Evolutionary conservation across 1,140 invertebrate species (phyloP), one percentile per base, ranked within the genome.

Genomic region (Ylistrum balloti): DNA sequence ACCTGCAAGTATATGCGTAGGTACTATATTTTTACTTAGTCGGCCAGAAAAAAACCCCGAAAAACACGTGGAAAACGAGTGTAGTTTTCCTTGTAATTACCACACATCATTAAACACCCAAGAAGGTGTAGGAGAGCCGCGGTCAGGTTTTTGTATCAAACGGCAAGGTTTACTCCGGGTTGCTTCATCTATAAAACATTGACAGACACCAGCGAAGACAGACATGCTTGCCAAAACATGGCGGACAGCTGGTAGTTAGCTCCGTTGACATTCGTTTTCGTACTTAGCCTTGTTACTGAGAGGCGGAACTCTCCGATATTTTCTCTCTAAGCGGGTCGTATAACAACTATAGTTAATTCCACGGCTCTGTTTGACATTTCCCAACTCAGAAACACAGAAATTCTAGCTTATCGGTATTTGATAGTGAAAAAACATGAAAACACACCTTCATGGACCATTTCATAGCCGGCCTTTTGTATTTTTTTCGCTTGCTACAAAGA

Each of bases 171-270:
- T 74, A 74, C 56, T 74, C 11, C 56, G 56, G 56, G 22, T 74
- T 74, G 11, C 56, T 74, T 28, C 56, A 74, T 74, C n/a, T 11
- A 28, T 74, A 74, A 74, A 74, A 74, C 56, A 74, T 5, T 11
- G 56, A 74, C 56, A 74, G 13, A 74, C 56, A 1, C 56, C 22
- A n/a, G 56, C 56, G 56, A 74, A 74, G 56, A 74, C 56, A 74
- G 56, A 74, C 56, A 74, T 28, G 56, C 56, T 74, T 74, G 56
- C 56, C 56, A 74, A 74, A 74, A 74, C 56, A 74, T 74, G 56
- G 56, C 56, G 22, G 56, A 74, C 56, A 74, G 15, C 56, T 74
- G 56, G 15, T 74, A 74, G 15, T 74, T 74, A 28, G 22, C n/a
- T 74, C 56, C 22, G n/a, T 74, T 74, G 56, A 74, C 56, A 74